phyloP scores from a whole-genome alignment of 2,113 vertebrate species.

The Osmerus eperlanus region DNA sequence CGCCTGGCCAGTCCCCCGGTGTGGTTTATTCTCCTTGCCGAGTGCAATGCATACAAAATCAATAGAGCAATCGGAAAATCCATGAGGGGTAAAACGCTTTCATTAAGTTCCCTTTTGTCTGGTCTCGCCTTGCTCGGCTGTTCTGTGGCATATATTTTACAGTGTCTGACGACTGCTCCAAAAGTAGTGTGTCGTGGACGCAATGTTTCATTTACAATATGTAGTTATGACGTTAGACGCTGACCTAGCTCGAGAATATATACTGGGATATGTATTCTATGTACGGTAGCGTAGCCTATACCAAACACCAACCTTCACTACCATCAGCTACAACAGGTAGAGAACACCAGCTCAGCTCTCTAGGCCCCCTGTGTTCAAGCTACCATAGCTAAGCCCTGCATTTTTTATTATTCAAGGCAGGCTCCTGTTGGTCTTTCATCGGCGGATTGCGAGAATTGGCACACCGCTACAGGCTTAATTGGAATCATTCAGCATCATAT shows the following conservation, averaged over 20 bases:
- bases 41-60: constrained; percentile 46
- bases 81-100: constrained; percentile 49
- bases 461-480: constrained; percentile 55
- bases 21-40: constrained; percentile 26
- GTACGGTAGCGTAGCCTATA: no score
- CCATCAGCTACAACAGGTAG: no score
- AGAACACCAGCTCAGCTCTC: neutral
- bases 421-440: constrained; percentile 58
- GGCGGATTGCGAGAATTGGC: constrained; percentile 49
- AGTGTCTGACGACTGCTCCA: constrained; percentile 10
- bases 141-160: constrained; percentile 24
- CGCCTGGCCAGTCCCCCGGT: constrained; percentile 15
- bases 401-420: constrained; percentile 23
- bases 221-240: neutral
- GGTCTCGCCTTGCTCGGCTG: constrained; percentile 21
- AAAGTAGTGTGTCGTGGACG: neutral
- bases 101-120: constrained; percentile 36
- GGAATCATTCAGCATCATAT: constrained; percentile 56
- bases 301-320: no score
- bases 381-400: constrained; percentile 5
- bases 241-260: constrained; percentile 4
- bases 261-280: neutral
- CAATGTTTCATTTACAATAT: constrained; percentile 15
- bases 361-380: neutral
- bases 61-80: constrained; percentile 44